Evolutionary conservation across 2,888 invertebrate species (phyloP), one percentile per base, ranked within the genome.

Genomic region (Amiota minor): DNA sequence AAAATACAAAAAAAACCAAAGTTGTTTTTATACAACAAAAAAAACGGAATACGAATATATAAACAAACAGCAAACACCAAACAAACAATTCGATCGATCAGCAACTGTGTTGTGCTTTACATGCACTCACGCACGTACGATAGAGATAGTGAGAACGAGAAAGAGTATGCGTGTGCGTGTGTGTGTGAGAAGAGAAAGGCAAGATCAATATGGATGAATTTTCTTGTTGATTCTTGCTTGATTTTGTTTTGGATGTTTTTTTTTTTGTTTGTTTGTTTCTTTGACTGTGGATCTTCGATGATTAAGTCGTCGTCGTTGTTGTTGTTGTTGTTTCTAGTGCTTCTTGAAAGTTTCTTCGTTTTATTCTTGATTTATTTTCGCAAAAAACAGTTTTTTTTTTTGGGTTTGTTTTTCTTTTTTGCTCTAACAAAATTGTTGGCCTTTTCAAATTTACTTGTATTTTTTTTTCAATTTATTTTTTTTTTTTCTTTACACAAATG

Each of bases 1-100:
- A 74, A 70, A 74, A 73, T 72, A 74, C 68, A 68, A 50, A 72
- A 70, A 72, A 69, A 11, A 74, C 75, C 79, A 76, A 77, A 74
- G 79, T 74, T 77, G 74, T 68, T 74, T 75, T 35, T 53, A 45
- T 74, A 70, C 74, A 70, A 50, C 62, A 75, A 10, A 76, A 70
- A 14, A 71, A 62, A 71, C 62, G 72, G 8, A 50, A 50, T 3
- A 14, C 50, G n/a, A 11, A 1, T 1, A 50, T n/a, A 50, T 4
- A 4, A 12, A 4, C 53, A 12, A 4, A 35, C 35, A 35, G 6
- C n/a, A 53, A 53, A n/a, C 53, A n/a, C 4, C n/a, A 53, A 20
- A 62, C 35, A 35, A 20, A 62, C 61, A 62, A 62, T 14, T 12
- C 2, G 18, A 18, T 59, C 18, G 6, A 59, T 14, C 59, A 16